phyloP scores from a whole-genome alignment of 2,888 invertebrate genomes.

The Nomada flava region DNA sequence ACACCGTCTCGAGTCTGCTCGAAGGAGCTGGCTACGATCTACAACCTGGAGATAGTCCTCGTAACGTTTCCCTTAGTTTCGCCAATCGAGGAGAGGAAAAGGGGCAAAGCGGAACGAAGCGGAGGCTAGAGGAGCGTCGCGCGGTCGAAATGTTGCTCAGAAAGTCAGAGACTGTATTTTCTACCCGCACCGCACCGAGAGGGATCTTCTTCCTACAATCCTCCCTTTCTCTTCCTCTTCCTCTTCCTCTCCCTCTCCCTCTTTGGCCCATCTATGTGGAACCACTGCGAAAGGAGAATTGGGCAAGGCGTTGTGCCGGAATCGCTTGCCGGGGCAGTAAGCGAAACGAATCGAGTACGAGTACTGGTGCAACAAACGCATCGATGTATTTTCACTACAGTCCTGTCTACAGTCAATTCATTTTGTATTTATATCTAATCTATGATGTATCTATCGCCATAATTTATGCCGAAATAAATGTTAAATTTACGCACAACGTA shows the following conservation, averaged over 20 bases:
- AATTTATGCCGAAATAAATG: slow-evolving; percentile 84
- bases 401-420: slow-evolving; percentile 84
- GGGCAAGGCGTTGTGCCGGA: slow-evolving; percentile 14
- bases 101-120: background rate
- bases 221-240: background rate
- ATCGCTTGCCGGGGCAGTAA: slow-evolving; percentile 41
- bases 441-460: slow-evolving; percentile 83
- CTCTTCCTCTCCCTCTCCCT: no score
- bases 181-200: slow-evolving; percentile 20
- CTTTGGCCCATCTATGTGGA: background rate
- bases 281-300: background rate
- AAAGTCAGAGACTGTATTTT: slow-evolving; percentile 58
- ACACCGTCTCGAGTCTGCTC: slow-evolving; percentile 13
- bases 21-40: slow-evolving; percentile 20
- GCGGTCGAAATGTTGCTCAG: slow-evolving; percentile 50
- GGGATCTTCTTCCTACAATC: no score
- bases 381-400: slow-evolving; percentile 84
- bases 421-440: slow-evolving; percentile 83
- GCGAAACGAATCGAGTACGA: slow-evolving; percentile 68
- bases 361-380: slow-evolving; percentile 68
- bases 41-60: slow-evolving; percentile 6
- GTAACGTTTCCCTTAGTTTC: background rate
- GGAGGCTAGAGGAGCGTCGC: background rate
- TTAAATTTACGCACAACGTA: slow-evolving; percentile 81
- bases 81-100: slow-evolving; percentile 7